These are phyloP conservation scores for Tautogolabrus adspersus DNA, from an alignment of 2,113 vertebrate genomes.

Conservation along the genomic window DNA sequence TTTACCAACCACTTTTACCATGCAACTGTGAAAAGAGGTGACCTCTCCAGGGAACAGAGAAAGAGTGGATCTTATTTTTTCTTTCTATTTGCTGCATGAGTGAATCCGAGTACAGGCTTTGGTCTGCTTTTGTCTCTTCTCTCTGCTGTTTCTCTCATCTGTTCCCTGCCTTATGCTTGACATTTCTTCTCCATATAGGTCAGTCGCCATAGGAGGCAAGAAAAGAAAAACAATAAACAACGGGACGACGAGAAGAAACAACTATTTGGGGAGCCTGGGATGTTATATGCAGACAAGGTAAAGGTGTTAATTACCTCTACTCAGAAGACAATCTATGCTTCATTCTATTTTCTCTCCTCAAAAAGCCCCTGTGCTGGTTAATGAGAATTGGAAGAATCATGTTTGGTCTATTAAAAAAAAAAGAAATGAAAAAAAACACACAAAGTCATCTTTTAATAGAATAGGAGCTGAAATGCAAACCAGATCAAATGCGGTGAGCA, in stretches of 20 bases:
- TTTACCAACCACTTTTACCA: conserved; percentile 34
- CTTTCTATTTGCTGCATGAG: conserved; percentile 80
- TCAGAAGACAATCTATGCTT: conserved; percentile 44
- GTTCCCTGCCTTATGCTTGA: conserved; percentile 67
- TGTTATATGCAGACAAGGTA: conserved; percentile 41
- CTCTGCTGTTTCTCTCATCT: conserved; percentile 65
- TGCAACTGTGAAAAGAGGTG: conserved; percentile 49
- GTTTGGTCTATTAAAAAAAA: conserved; percentile 56
- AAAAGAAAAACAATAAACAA: conserved; percentile 26
- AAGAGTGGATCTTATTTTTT: conserved; percentile 71
- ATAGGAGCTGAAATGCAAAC: conserved; percentile 43
- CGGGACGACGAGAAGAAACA: conserved; percentile 41
- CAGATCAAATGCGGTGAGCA: conserved; percentile 67
- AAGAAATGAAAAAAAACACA: conserved; percentile 35
- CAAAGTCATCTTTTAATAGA: conserved; percentile 67
- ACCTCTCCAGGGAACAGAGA: conserved; percentile 63
- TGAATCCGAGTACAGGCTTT: conserved; percentile 74
- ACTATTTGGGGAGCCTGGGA: conserved; percentile 65
- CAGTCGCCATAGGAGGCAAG: conserved; percentile 64
- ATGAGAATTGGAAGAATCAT: conserved; percentile 67
- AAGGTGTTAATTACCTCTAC: conserved; percentile 71
- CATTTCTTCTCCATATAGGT: conserved; percentile 81
- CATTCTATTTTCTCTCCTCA: conserved; percentile 36
- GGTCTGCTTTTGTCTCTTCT: conserved; percentile 76
- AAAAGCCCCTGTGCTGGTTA: conserved; percentile 52